Evolutionary conservation across 2,113 vertebrate genomes (phyloP).

Genomic region (Mormyrus lacerda): DNA sequence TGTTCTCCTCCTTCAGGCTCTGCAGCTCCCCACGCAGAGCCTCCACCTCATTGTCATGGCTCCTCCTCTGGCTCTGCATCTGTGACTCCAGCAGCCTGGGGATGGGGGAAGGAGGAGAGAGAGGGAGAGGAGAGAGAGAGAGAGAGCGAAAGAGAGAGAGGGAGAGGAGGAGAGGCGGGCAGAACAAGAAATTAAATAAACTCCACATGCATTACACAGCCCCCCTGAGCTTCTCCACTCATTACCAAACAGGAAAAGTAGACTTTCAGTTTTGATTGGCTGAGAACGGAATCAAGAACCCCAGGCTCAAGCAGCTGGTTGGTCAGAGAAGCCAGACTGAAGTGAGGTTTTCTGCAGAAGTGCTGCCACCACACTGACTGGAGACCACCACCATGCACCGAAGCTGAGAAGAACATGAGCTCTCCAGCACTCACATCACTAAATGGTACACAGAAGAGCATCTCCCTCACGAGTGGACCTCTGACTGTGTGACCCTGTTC

Average conservation of each 20-base stretch:
- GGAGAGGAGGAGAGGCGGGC: neutral
- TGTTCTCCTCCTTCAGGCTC: conserved; percentile 91
- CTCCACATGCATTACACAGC: neutral
- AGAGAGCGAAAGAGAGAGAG: neutral
- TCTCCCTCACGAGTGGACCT: neutral
- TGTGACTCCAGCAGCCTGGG: conserved; percentile 86
- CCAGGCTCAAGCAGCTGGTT: neutral
- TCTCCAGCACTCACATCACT: neutral
- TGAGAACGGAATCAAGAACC: neutral
- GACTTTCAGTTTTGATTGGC: neutral
- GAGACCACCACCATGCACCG: neutral
- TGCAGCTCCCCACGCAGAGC: conserved; percentile 83
- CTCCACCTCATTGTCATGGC: conserved; percentile 81
- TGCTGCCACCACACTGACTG: neutral
- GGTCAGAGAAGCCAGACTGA: neutral
- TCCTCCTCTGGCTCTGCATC: conserved; percentile 83
- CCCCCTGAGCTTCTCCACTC: neutral
- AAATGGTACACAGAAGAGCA: neutral
- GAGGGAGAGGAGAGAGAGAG: neutral
- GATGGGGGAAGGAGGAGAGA: neutral
- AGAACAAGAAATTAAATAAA: neutral
- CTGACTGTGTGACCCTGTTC: neutral
- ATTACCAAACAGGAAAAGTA: neutral
- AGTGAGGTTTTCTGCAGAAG: neutral
- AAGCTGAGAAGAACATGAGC: neutral